These are phyloP conservation scores for Muricea muricata DNA, from an alignment of 92 coral and sea anemone species.

Conservation along the genomic window DNA sequence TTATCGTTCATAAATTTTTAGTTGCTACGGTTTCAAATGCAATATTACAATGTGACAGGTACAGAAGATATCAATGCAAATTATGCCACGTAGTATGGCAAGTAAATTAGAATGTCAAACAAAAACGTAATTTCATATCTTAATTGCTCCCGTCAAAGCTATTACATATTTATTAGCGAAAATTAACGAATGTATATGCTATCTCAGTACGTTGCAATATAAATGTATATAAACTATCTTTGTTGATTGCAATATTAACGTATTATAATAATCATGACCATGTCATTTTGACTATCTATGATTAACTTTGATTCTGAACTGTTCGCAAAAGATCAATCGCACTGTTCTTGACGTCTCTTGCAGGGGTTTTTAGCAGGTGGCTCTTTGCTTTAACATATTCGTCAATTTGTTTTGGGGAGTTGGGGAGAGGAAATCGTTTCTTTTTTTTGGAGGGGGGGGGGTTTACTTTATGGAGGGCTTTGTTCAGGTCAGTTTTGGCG, in stretches of 20 bases:
- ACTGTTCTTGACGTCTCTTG: no score
- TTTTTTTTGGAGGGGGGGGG: no score
- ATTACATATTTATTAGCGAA: neutral
- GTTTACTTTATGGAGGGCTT: conserved; percentile 14
- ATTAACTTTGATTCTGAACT: no score
- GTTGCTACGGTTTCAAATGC: neutral
- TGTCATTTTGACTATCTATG: neutral
- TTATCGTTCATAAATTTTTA: neutral
- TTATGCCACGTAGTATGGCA: no score
- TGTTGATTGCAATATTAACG: no score
- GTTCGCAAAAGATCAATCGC: no score
- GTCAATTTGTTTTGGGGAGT: neutral
- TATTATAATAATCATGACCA: neutral
- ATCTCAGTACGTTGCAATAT: no score
- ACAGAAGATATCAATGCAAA: neutral
- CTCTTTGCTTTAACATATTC: no score
- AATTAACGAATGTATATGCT: neutral
- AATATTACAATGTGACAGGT: neutral
- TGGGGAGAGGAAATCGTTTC: neutral
- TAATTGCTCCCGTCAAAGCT: neutral
- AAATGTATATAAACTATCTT: neutral
- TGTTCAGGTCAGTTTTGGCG: conserved; percentile 35
- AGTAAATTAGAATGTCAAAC: neutral
- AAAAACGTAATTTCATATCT: no score
- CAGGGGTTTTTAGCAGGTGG: no score